Evolutionary conservation across 2,113 vertebrate genomes (phyloP).

Genomic region (western clawed frog (Xenopus tropicalis)): UCB_Xtro_10.0 CM004448.2:12726001-12726500

Average conservation of each 20-base stretch:
- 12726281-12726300: constrained; percentile 65
- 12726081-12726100: no score
- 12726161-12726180: no score
- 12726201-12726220: background rate
- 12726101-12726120: no score
- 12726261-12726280: constrained; percentile 53
- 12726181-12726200: no score
- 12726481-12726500: constrained; percentile 71
- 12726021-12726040: no score
- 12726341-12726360: constrained; percentile 80
- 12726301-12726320: constrained; percentile 59
- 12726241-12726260: constrained; percentile 15
- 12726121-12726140: no score
- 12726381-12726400: no score
- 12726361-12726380: constrained; percentile 51
- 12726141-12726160: no score
- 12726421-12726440: background rate
- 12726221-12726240: constrained; percentile 48
- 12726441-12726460: background rate
- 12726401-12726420: background rate
- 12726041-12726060: no score
- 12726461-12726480: constrained; percentile 64
- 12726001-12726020: no score
- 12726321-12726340: constrained; percentile 85
- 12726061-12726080: no score